Conservation (phyloP, 2,113 vertebrate genomes). For the Plectropomus leopardus region DNA sequence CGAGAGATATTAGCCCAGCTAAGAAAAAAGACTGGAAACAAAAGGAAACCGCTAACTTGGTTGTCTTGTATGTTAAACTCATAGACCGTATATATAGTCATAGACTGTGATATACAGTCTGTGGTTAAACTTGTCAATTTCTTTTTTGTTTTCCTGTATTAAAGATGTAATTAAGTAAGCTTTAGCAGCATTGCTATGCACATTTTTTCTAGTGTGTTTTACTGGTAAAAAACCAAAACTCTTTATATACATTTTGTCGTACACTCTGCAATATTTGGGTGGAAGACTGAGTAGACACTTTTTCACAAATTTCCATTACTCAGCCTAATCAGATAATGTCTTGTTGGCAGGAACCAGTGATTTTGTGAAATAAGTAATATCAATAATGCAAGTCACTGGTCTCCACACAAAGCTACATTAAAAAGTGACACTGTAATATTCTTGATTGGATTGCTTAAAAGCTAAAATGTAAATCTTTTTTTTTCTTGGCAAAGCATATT, state of each 20-base stretch:
- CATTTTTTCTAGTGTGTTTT: no score
- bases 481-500: neutral
- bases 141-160: no score
- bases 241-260: neutral
- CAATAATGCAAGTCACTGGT: slow-evolving; percentile 29
- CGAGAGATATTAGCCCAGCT: neutral
- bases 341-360: slow-evolving; percentile 42
- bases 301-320: slow-evolving; percentile 21
- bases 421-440: slow-evolving; percentile 22
- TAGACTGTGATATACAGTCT: no score
- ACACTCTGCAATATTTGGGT: neutral
- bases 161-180: no score
- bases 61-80: no score
- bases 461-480: slow-evolving; percentile 9
- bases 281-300: slow-evolving; percentile 6
- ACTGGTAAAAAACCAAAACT: neutral
- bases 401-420: neutral
- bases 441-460: slow-evolving; percentile 28
- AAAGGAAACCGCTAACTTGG: neutral
- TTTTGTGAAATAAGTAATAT: slow-evolving; percentile 35
- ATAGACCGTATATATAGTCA: no score
- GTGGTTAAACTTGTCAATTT: no score
- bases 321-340: slow-evolving; percentile 46
- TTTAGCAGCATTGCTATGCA: no score
- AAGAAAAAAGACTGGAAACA: neutral